Evolutionary conservation across 2,113 vertebrate species (phyloP), one percentile per base, ranked within the genome.

Genomic region (Rhabdomys dilectus): DNA sequence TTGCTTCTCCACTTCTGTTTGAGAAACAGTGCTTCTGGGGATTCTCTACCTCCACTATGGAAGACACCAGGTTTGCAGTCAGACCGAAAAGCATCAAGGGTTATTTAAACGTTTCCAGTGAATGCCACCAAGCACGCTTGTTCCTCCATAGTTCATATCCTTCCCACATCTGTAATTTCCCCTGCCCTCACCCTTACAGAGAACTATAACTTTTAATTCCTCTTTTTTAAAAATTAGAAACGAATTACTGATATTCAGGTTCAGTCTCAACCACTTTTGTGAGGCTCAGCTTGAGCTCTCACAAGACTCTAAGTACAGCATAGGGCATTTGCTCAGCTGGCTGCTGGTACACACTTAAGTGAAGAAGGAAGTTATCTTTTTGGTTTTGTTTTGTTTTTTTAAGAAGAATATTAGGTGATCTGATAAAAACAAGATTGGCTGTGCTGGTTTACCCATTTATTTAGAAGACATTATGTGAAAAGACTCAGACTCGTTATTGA

Each of bases 391-490:
- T 45, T 9, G 17, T 88, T n/a, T 75, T 70, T 66, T 5, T 4
- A 90, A 84, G 56, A 72, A 87, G 21, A 72, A 8, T 42, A 77
- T 68, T 81, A 73, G 34, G 19, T 84, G 73, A 84, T 72, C 53
- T 39, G 45, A 45, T 87, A 22, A 64, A 93, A 93, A 68, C 42
- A 56, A 80, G 51, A 64, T 92, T 92, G 78, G 15, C 91, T 96
- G 0, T 89, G 89, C 53, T 17, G 2, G 48, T 94, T 81, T 77
- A 26, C 34, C 45, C 7, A 7, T 91, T 92, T 96, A 39, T 94
- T 95, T 86, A 94, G 96, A 81, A 89, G 94, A 82, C 51, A n/a
- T 48, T 91, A 68, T 39, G 29, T 93, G 91, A 87, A 87, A 95
- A 94, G 84, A 94, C 39, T 56, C 51, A 94, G 84, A 94, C 39